Base-by-base conservation (phyloP, 2,113 vertebrate genomes). In the Myodes glareolus region DNA sequence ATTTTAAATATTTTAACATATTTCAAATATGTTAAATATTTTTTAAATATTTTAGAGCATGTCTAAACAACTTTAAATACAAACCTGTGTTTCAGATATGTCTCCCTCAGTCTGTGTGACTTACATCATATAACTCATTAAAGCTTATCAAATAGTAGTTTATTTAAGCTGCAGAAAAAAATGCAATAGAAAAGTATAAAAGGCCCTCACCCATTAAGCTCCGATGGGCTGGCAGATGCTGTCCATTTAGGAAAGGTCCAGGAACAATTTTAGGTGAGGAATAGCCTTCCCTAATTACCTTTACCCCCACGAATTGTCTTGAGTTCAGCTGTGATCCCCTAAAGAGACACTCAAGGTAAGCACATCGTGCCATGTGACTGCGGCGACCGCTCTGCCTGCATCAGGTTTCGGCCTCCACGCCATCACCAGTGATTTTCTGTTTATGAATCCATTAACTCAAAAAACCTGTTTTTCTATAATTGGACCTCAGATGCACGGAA, bases 401-500 rank as follows among this genome's bases (percentile, higher is more conserved):
- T 68, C 67, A 50, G 17, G 67, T 65, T 90, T 95, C 47, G n/a
- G 36, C 82, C 72, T 29, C 17, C 27, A 70, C 55, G 47, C 27
- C 95, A 92, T 78, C 78, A 42, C 73, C 91, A 65, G 47, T 81
- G 29, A 93, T 76, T 93, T 93, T 84, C 77, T 68, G 36, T 89
- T 95, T 91, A 82, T 92, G 87, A 85, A 89, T 86, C 95, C 72
- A 90, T 77, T 90, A 76, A 90, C 52, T 87, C 75, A 87, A 68
- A 86, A 95, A 95, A 94, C 84, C 90, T 31, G 85, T 67, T 97
- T 97, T 65, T 95, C 88, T 95, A 47, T 93, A 95, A 90, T 68
- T 92, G 81, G 72, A 63, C 88, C 55, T 89, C 67, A 94, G 84
- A 91, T 95, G 70, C 86, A 81, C 13, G 17, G 25, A 96, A 91